phyloP scores from a whole-genome alignment of 2,888 invertebrate species.

The Apotomis betuletana region DNA sequence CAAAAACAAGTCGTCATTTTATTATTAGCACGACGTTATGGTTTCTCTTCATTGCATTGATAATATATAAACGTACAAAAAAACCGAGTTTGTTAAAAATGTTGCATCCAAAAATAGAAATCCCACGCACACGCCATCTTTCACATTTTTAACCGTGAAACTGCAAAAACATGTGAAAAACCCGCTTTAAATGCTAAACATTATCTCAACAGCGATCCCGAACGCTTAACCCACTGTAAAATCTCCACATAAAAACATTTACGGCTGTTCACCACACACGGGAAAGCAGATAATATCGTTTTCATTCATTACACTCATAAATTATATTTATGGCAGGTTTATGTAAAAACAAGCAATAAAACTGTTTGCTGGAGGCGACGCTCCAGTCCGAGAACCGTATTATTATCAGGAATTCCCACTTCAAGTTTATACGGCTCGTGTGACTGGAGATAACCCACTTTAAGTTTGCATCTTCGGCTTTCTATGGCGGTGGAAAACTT shows the following conservation, averaged over 20 bases:
- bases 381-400: not conserved
- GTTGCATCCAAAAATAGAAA: not conserved
- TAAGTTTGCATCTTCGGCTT: not conserved
- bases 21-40: too few species aligned
- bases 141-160: not conserved
- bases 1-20: too few species aligned
- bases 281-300: constrained; percentile 33
- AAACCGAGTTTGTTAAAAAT: too few species aligned
- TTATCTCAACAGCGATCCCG: constrained; percentile 16
- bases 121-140: too few species aligned
- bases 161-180: constrained; percentile 9
- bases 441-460: not conserved
- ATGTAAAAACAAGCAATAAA: constrained; percentile 41
- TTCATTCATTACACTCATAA: constrained; percentile 41
- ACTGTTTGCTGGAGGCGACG: constrained; percentile 28
- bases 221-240: constrained; percentile 35
- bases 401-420: constrained; percentile 3
- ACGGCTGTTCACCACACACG: constrained; percentile 26
- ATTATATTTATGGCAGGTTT: constrained; percentile 41
- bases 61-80: too few species aligned
- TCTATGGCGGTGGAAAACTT: not conserved
- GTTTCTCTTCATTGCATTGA: too few species aligned
- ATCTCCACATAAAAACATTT: constrained; percentile 32
- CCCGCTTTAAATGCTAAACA: constrained; percentile 13
- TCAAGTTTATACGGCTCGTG: constrained; percentile 18